These are phyloP conservation scores for Chaetodon trifasciatus DNA, from an alignment of 2,797 vertebrate species.

Conservation along the genomic window DNA sequence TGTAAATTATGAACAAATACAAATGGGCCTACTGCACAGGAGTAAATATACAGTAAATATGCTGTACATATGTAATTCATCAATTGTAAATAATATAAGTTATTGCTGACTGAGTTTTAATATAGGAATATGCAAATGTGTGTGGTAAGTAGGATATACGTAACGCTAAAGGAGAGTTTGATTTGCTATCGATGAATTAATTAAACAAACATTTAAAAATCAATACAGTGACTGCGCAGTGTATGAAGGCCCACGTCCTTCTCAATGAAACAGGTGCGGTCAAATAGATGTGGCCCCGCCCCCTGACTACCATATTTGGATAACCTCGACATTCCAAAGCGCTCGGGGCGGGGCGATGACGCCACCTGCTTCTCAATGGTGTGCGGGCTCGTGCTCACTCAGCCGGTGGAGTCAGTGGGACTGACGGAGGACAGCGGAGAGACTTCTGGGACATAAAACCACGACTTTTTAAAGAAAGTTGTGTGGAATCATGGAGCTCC, in stretches of 20 bases:
- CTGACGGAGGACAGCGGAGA: conserved; percentile 30
- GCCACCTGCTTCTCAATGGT: conserved; percentile 85
- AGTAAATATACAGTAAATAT: not conserved
- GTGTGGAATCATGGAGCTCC: conserved; percentile 78
- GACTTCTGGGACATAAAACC: not conserved
- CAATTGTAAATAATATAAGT: not conserved
- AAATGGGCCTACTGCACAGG: not conserved
- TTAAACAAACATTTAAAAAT: not conserved
- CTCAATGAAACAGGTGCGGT: conserved; percentile 74
- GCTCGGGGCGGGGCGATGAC: conserved; percentile 75
- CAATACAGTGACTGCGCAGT: not conserved
- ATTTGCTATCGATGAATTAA: not conserved
- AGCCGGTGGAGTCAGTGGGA: conserved; percentile 31
- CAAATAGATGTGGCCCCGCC: conserved; percentile 39
- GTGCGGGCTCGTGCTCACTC: conserved; percentile 48
- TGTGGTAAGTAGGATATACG: no score
- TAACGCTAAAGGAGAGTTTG: not conserved
- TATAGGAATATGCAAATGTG: not conserved
- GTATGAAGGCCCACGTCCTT: not conserved
- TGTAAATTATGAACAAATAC: not conserved
- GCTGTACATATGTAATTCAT: no score
- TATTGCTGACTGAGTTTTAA: no score
- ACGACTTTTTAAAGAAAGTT: conserved; percentile 34
- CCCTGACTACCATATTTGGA: conserved; percentile 63
- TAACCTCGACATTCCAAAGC: conserved; percentile 74